Evolutionary conservation across 2,113 vertebrate species (phyloP), one percentile per base, ranked within the genome.

Genomic region (Prionailurus bengalensis): DNA sequence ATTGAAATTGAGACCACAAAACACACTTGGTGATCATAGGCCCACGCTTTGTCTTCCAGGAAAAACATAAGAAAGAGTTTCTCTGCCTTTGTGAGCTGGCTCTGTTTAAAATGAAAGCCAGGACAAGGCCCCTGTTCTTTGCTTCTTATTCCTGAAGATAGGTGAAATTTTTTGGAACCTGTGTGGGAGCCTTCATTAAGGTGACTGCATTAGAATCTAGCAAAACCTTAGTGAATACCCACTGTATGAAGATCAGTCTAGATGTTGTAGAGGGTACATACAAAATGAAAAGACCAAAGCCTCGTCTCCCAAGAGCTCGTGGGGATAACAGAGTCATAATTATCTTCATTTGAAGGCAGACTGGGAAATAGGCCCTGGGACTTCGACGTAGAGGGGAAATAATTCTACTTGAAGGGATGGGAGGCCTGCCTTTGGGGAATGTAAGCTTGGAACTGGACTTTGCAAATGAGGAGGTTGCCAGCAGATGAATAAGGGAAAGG

Each of bases 1-100:
- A 96, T 71, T 76, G 92, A 96, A 92, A 71, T 3, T 51, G 65
- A 96, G 73, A 93, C 89, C 91, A 91, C 85, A 89, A 74, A 89
- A 51, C 25, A 78, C 27, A 88, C 78, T 79, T 97, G 66, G 78
- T 80, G 93, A 97, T 92, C 79, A 70, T 25, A 88, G 66, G 42
- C 42, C 66, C 76, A 88, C 16, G 55, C 39, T 51, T 55, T 65
- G 78, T 95, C 86, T 96, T 98, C 95, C 21, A 96, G 89, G 89
- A 89, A 96, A 96, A 96, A 90, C 51, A 78, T 25, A 68, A 97
- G 73, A 79, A 87, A 92, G 84, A 74, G 53, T 58, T 87, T 12
- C 25, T 78, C 29, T 39, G 48, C 36, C 53, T 74, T 29, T 86
- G 31, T 65, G 66, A 91, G 27, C 15, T 91, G 71, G 39, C 29